Base-by-base conservation (phyloP, 2,888 invertebrate species). In the Gari tellinella region DNA sequence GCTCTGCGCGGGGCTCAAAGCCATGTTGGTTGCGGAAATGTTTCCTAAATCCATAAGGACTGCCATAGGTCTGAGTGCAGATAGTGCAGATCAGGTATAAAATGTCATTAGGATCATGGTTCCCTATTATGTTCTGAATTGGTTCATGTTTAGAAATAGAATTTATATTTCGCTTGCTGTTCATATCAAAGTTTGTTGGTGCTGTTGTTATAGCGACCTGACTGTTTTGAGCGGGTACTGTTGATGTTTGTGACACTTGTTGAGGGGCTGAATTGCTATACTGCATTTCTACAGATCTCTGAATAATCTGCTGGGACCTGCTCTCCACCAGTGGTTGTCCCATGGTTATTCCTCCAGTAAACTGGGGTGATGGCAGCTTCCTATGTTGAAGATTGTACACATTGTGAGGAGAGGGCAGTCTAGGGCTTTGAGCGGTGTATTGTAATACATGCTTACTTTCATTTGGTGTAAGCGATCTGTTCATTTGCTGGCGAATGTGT, bases 21-120 rank as follows among this genome's bases (percentile, higher is more conserved):
- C 90, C 89, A 81, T 91, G 91, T 55, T 87, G 88, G 70, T 90
- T 91, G 38, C 88, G 74, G 63, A 91, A 91, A 73, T 91, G 91
- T 67, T 89, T 90, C 48, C 89, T 70, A 68, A 91, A 90, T 37
- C 88, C 90, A 76, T 90, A 89, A 1, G 88, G 87, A 66, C 90
- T 91, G 12, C 90, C 90, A 63, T 90, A 90, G 0, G 89, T 89
- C 55, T 89, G 88, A 12, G 83, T 80, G 70, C 91, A 91, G 26
- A 90, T 72, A 51, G 86, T 82, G 74, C 91, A 91, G 23, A 88
- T 89, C 25, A 91, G 75, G 72, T 89, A 90, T 15, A 91, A 79
- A 58, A 91, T 90, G 68, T 91, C 91, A 72, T 82, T 86, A 1
- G 88, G 84, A 15, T 89, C 85, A 67, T 90, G 88, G 63, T 82